Base-by-base conservation (phyloP, 2,888 invertebrate genomes). In the Criorhina ranunculi region DNA sequence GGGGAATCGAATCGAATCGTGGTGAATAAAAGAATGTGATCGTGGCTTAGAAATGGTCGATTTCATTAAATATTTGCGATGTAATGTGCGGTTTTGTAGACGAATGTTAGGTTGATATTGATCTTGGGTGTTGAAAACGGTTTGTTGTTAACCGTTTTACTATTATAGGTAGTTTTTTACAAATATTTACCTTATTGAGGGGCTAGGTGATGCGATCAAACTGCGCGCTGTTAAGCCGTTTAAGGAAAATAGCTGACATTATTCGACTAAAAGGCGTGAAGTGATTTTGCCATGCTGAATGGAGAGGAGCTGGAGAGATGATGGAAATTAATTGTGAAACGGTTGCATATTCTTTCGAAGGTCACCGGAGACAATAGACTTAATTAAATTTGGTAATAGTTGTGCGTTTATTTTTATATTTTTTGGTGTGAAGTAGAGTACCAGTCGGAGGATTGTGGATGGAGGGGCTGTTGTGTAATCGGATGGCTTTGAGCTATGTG, bases 51-150 rank as follows among this genome's bases (percentile, higher is more conserved):
- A 60, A 46, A 44, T 70, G 17, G 53, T 59, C 49, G 72, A 73
- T 83, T 79, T 79, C 73, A 57, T 79, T 73, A 78, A 75, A 69
- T 69, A 72, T 76, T 83, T 79, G 67, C 73, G 55, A 79, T 79
- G 66, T 72, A 55, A 62, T 60, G 72, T 72, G 78, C 57, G 59
- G 60, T 53, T 42, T 59, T 67, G 15, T 5, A 40, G 44, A 9
- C 44, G 46, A 15, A 59, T 72, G 46, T 72, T 59, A 53, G 46
- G 19, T 44, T 83, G 83, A 78, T 83, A 83, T 79, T 83, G 83
- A 83, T 83, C 83, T 83, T 83, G 79, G 73, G 62, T 69, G 79
- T 73, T 81, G 76, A 60, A 53, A 40, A 49, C 31, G 40, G 40
- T 62, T 60, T 42, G 49, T 80, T 67, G 35, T 73, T 73, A 62